These are phyloP conservation scores for Anniella stebbinsi DNA, from an alignment of 2,797 vertebrate species.

Conservation along the genomic window DNA sequence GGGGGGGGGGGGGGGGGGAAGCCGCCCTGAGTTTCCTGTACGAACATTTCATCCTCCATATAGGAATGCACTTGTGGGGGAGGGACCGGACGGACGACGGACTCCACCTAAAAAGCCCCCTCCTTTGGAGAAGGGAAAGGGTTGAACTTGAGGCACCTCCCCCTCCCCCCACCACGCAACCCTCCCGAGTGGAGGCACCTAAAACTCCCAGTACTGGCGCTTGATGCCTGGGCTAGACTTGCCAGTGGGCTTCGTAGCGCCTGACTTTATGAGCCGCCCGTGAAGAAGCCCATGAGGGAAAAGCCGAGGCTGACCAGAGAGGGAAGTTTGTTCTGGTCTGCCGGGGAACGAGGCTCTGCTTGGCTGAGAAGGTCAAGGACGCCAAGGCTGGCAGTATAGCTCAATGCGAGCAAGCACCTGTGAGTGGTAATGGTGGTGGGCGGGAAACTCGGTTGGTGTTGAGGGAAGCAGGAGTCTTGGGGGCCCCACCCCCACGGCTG, in stretches of 20 bases:
- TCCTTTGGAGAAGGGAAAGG: not conserved
- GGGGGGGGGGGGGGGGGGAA: not conserved
- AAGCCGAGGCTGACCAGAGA: not conserved
- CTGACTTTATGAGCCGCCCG: not conserved
- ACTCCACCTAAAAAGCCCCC: not conserved
- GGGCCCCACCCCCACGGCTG: not conserved
- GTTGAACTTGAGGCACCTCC: too few relatives aligned
- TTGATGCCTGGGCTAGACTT: too few relatives aligned
- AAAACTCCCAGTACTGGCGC: not conserved
- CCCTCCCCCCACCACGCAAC: too few relatives aligned
- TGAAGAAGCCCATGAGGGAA: not conserved
- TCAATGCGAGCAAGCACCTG: not conserved
- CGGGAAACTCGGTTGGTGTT: too few relatives aligned
- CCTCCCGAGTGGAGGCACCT: not conserved
- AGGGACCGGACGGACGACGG: too few relatives aligned
- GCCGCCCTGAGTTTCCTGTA: not conserved
- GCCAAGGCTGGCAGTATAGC: not conserved
- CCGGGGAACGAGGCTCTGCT: not conserved
- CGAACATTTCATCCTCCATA: not conserved
- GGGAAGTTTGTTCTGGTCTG: not conserved
- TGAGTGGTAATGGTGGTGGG: too few relatives aligned
- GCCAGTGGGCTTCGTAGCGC: not conserved
- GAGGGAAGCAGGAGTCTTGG: not conserved
- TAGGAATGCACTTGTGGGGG: not conserved
- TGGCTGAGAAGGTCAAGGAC: not conserved